phyloP scores from a whole-genome alignment of 1,140 invertebrate genomes.

The Heliconius hewitsoni region DNA sequence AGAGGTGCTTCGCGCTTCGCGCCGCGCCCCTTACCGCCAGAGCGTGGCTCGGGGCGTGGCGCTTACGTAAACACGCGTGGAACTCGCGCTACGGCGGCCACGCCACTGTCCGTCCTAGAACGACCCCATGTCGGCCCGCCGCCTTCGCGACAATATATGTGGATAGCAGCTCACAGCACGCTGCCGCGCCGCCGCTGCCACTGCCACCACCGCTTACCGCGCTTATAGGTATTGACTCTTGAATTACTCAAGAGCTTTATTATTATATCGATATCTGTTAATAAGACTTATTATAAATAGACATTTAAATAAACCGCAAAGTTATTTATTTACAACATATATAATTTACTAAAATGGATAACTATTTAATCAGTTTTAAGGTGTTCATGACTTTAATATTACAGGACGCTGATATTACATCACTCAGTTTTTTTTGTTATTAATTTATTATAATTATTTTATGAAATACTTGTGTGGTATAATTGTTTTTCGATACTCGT shows the following conservation, averaged over 20 bases:
- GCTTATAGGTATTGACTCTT: constrained; percentile 69
- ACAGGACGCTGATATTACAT: not conserved
- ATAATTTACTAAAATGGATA: not conserved
- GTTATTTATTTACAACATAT: not conserved
- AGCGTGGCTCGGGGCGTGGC: constrained; percentile 80
- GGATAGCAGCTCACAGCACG: constrained; percentile 55
- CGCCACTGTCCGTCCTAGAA: constrained; percentile 72
- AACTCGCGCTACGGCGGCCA: constrained; percentile 60
- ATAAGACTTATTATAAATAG: not conserved
- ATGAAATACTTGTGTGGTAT: not conserved
- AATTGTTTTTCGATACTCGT: not conserved
- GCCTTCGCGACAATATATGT: constrained; percentile 68
- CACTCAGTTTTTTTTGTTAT: not conserved
- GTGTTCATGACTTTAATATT: not conserved
- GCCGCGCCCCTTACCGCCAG: constrained; percentile 76
- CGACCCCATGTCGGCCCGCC: constrained; percentile 74
- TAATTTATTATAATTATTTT: not conserved
- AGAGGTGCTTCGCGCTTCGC: constrained; percentile 73
- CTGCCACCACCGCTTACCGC: constrained; percentile 64
- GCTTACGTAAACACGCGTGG: constrained; percentile 80
- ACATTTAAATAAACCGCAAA: not conserved
- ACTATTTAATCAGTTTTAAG: not conserved
- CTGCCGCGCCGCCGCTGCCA: constrained; percentile 68
- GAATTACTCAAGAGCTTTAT: not conserved
- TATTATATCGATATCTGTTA: constrained; percentile 2